Base-by-base conservation (phyloP, 1,140 invertebrate species). In the Drosophila nigrodunni region DNA sequence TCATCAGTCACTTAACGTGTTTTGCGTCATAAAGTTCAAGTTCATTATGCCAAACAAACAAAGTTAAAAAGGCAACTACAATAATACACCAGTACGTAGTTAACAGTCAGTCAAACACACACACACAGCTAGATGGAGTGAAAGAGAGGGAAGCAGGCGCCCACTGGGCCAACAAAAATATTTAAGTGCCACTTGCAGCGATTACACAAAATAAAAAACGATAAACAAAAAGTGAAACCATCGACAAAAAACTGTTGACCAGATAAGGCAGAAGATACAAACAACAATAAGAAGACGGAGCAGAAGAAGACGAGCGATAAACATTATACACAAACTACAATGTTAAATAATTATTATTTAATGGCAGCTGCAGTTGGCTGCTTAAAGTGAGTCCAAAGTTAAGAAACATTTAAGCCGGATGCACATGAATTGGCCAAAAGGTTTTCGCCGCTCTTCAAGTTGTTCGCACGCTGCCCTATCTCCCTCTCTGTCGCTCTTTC, bases 1-100 rank as follows among this genome's bases (percentile, higher is more conserved):
- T 75, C 82, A 68, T 69, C 82, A 76, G 61, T 77, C 66, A 79
- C 79, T 87, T 88, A 82, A 88, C 82, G 68, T 82, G 76, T 74
- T 87, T 87, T 88, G 85, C 85, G 83, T 87, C 83, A 87, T 88
- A 87, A 87, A 87, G 83, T 87, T 87, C 83, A 87, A 87, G 83
- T 87, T 87, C 83, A 87, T 87, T 87, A 88, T 88, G 82, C 54
- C 68, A 77, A 30, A 49, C 69, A 47, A 55, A 74, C 52, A 57
- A 18, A 44, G 44, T 7, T 39, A 59, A 46, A 64, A 15, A 47
- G 65, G 44, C 71, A 77, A 59, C 57, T 70, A 66, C 64, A 57
- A 49, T 61, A 39, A 54, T 66, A 78, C 69, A 46, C 41, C 62
- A 65, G 18, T 67, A 75, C 72, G 44, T 71, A 82, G 82, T 78